Evolutionary conservation across 2,888 invertebrate species (phyloP), one percentile per base, ranked within the genome.

Genomic region (Tetragnatha montana): DNA sequence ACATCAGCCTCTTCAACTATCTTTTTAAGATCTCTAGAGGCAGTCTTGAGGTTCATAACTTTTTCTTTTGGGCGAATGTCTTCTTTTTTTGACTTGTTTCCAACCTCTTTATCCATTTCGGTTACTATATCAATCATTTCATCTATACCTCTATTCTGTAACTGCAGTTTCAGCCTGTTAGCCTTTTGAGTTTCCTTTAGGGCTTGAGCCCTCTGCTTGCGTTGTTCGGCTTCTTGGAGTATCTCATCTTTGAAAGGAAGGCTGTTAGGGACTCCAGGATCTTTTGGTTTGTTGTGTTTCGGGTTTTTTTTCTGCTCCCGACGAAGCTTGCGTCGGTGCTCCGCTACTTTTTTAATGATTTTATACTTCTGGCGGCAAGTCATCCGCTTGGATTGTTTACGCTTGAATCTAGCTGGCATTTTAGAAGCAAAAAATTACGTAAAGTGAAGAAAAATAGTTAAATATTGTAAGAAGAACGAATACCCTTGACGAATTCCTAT

Each of bases 211-310:
- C 51, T 51, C 17, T 87, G 87, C 21, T 90, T 89, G 81, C 94
- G 94, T 73, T 93, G 93, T 91, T 94, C 94, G 4, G 97, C 98
- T 93, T 99, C 98, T 93, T 97, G 96, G 12, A 99, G 94, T 91
- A 99, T 97, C 73, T 97, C 96, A 93, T 97, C 97, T 94, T 99
- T 99, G 93, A 99, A 99, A 0, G 99, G 99, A 92, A 98, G 97
- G 89, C 96, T 96, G 94, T 98, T 98, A 0, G 99, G 99, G 49
- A 99, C 96, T 92, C 96, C 96, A 86, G 97, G 95, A 91, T 92
- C 92, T 86, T 92, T 92, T 0, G 83, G 82, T 68, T 91, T 91
- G n/a, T 50, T 83, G 6, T 76, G 21, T 17, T 47, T n/a, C 0
- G 90, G 87, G 75, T 90, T 90, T 69, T 84, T 90, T 35, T 87